Percentiles rank a stretch among this genome's conserved stretches.
These are phyloP conservation scores for Channa striata DNA, from an alignment of 2,797 vertebrate genomes.

Conservation along the genomic window DNA sequence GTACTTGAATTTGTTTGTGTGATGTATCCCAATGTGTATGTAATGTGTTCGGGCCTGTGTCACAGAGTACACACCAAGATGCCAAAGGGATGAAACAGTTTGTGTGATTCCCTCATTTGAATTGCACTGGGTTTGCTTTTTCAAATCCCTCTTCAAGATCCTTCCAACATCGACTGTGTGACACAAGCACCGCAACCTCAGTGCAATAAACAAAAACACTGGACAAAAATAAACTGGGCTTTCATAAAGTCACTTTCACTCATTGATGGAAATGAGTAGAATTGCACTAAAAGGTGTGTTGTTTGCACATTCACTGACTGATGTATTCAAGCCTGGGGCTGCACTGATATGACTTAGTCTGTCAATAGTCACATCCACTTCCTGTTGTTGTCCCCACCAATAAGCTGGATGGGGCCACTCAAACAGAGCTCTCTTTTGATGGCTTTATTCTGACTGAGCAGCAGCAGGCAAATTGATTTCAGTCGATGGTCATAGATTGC, in stretches of 20 bases:
- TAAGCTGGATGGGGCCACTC: slow-evolving; percentile 70
- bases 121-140: slow-evolving; percentile 64
- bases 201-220: slow-evolving; percentile 71
- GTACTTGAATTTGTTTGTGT: slow-evolving; percentile 71
- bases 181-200: slow-evolving; percentile 64
- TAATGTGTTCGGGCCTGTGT: slow-evolving; percentile 67
- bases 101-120: slow-evolving; percentile 69
- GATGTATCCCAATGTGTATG: slow-evolving; percentile 70
- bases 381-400: slow-evolving; percentile 80
- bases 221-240: slow-evolving; percentile 65
- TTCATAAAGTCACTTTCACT: slow-evolving; percentile 51
- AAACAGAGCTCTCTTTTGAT: slow-evolving; percentile 74
- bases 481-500: slow-evolving; percentile 64
- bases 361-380: slow-evolving; percentile 81
- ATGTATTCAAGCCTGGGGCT: slow-evolving; percentile 65
- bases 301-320: slow-evolving; percentile 52
- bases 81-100: slow-evolving; percentile 60
- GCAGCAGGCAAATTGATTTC: slow-evolving; percentile 73
- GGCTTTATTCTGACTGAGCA: slow-evolving; percentile 55
- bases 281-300: slow-evolving; percentile 53
- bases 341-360: slow-evolving; percentile 76
- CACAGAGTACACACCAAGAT: slow-evolving; percentile 64
- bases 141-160: slow-evolving; percentile 58
- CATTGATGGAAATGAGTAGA: slow-evolving; percentile 57
- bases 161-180: slow-evolving; percentile 55